Conservation (phyloP, 2,113 vertebrate species). For the Podilymbus podiceps region DNA sequence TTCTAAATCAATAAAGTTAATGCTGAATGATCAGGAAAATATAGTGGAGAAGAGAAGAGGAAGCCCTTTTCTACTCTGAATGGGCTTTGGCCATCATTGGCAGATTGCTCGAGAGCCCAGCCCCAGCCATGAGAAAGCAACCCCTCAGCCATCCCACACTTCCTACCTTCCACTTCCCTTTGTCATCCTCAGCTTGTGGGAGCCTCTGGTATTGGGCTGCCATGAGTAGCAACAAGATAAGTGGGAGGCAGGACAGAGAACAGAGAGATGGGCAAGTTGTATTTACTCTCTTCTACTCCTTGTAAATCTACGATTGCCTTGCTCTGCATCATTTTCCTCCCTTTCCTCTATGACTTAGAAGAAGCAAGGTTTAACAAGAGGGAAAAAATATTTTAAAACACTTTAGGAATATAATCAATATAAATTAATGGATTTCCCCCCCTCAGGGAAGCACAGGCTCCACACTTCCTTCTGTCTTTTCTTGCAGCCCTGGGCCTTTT, state of each 20-base stretch:
- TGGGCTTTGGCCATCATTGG: neutral
- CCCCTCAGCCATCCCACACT: neutral
- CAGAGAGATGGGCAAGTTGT: neutral
- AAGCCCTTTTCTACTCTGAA: neutral
- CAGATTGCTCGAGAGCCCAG: neutral
- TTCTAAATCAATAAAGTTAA: neutral
- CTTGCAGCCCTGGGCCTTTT: constrained; percentile 34
- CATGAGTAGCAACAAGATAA: neutral
- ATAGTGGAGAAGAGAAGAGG: neutral
- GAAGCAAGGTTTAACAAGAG: neutral
- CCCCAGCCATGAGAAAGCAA: neutral
- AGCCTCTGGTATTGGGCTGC: neutral
- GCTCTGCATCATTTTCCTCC: neutral
- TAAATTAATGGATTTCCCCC: neutral
- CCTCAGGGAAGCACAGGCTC: neutral
- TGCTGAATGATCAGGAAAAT: neutral
- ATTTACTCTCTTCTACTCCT: neutral
- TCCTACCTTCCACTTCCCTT: neutral
- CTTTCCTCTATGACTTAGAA: neutral
- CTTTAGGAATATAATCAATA: constrained; percentile 18
- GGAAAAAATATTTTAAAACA: neutral
- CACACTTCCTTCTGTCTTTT: constrained; percentile 35
- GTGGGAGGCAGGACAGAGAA: neutral
- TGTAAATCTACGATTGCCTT: neutral
- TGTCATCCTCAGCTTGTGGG: neutral